These are phyloP conservation scores for Nowickia ferox DNA, from an alignment of 2,888 invertebrate genomes.

Conservation along the genomic window DNA sequence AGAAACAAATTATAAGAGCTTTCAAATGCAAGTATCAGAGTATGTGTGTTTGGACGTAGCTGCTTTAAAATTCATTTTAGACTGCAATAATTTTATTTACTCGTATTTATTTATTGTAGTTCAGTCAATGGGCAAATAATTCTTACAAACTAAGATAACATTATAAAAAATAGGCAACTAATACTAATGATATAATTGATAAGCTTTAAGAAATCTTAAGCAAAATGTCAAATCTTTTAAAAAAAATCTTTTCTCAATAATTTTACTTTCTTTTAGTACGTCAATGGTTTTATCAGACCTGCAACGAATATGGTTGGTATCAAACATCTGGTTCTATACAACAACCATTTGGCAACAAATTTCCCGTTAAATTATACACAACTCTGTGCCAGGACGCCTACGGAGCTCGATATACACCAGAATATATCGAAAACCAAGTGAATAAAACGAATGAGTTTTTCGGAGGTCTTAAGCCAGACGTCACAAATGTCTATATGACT, in stretches of 20 bases:
- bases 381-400: slow-evolving; percentile 79
- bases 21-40: no score
- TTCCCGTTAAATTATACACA: slow-evolving; percentile 78
- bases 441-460: slow-evolving; percentile 83
- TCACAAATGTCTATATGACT: slow-evolving; percentile 84
- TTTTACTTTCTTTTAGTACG: slow-evolving; percentile 81
- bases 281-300: slow-evolving; percentile 92
- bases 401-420: slow-evolving; percentile 76
- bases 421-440: slow-evolving; percentile 75
- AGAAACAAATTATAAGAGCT: no score
- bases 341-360: slow-evolving; percentile 84
- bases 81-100: no score
- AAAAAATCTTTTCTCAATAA: neutral
- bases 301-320: slow-evolving; percentile 93
- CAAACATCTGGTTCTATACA: slow-evolving; percentile 87
- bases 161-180: no score
- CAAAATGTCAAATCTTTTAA: no score
- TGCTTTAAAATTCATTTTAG: no score
- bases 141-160: no score
- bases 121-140: no score
- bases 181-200: no score
- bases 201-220: no score
- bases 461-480: slow-evolving; percentile 83
- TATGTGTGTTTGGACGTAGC: no score
- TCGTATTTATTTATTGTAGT: no score